phyloP scores from a whole-genome alignment of 2,888 invertebrate genomes.

The Bellardia pandia region DNA sequence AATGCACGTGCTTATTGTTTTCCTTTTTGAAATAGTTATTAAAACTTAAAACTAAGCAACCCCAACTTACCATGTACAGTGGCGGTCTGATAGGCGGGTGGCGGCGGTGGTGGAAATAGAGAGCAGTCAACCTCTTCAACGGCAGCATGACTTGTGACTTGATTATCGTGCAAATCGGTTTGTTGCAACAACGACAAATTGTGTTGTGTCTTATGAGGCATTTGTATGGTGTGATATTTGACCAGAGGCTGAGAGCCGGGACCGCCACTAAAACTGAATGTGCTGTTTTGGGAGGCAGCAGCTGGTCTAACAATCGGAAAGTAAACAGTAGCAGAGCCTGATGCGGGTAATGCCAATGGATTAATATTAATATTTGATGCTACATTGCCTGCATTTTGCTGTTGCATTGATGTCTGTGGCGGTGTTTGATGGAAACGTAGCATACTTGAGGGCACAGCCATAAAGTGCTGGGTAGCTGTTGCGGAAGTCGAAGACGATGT shows the following conservation, averaged over 20 bases:
- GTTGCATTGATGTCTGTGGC: conserved; percentile 66
- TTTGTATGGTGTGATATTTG: conserved; percentile 84
- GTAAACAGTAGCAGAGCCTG: conserved; percentile 82
- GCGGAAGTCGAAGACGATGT: conserved; percentile 66
- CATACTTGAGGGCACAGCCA: conserved; percentile 81
- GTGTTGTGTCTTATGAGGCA: conserved; percentile 77
- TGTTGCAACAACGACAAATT: conserved; percentile 56
- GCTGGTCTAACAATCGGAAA: conserved; percentile 80
- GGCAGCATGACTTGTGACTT: conserved; percentile 62
- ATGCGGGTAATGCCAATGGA: conserved; percentile 73
- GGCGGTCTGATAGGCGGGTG: conserved; percentile 83
- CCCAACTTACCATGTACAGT: conserved; percentile 83
- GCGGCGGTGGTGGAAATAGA: conserved; percentile 79
- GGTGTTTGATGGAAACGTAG: conserved; percentile 77
- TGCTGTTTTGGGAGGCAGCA: conserved; percentile 46
- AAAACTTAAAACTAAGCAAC: no score
- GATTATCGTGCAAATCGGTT: conserved; percentile 65
- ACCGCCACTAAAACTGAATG: conserved; percentile 34
- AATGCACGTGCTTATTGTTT: conserved; percentile 10
- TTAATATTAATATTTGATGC: conserved; percentile 70
- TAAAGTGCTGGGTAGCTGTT: conserved; percentile 77
- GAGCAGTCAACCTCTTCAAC: conserved; percentile 74
- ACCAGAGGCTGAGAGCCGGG: conserved; percentile 78
- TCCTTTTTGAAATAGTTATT: no score
- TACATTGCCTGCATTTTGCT: conserved; percentile 61